Evolutionary conservation across 1,140 invertebrate species (phyloP), one percentile per base, ranked within the genome.

Genomic region (Oedothorax gibbosus): DNA sequence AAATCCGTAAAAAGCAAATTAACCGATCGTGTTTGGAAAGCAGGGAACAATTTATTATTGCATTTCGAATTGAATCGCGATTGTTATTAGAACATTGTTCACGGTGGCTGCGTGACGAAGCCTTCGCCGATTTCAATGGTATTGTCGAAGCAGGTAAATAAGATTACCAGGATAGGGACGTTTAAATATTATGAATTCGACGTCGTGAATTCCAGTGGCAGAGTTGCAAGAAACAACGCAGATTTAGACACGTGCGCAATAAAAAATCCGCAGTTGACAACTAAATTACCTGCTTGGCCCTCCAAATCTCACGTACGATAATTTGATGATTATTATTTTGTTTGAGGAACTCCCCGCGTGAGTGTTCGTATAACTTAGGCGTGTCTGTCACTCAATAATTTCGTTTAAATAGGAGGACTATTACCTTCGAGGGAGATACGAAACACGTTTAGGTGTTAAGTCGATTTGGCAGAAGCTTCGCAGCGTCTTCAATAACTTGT

Each of bases 261-360:
- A 83, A 83, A 83, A 83, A 83, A 83, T 50, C 68, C n/a, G 10
- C n/a, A 35, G 14, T 68, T 84, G 81, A 84, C 81, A 84, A 76
- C 71, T 84, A 84, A 84, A 84, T 84, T 84, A 84, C 81, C 72
- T 50, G 54, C 35, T 84, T 15, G 78, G 54, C 50, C 51, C 51
- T 54, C 78, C 69, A 49, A 76, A 72, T 8, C 71, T 73, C 80
- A 83, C 80, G 69, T 35, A 50, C 50, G 60, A 84, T 76, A 14
- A 49, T 75, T 56, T 66, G 81, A 84, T 75, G 65, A 84, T 84
- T 66, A 72, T 84, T 84, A 84, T 84, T 84, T 84, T 75, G 69
- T 75, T 72, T 66, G 60, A 64, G 53, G 21, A 84, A 68, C 18
- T 60, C 53, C 7, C 68, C 18, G 50, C 80, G 80, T 82, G 80